Conservation (phyloP, 2,113 vertebrate genomes). For the Caranx ignobilis region DNA sequence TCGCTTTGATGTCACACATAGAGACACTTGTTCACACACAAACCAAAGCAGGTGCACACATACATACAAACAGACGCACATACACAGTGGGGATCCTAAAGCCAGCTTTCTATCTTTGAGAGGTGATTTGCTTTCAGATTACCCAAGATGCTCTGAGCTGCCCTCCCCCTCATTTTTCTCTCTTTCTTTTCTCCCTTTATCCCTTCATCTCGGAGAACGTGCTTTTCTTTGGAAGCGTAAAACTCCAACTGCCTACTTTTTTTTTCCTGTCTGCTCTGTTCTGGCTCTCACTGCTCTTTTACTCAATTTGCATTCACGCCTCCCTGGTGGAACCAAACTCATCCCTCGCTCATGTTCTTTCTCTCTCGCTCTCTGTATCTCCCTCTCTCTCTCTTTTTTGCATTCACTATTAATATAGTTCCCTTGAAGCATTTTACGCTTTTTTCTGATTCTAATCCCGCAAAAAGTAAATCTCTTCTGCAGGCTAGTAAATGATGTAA, state of each 20-base stretch:
- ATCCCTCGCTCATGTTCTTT: constrained; percentile 22
- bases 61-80: background rate
- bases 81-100: constrained; percentile 47
- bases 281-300: constrained; percentile 47
- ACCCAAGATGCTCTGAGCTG: constrained; percentile 58
- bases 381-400: constrained; percentile 17
- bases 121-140: constrained; percentile 68
- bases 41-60: constrained; percentile 1
- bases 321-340: constrained; percentile 56
- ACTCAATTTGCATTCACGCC: constrained; percentile 67
- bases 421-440: constrained; percentile 62
- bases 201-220: constrained; percentile 57
- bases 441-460: constrained; percentile 36
- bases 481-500: constrained; percentile 67
- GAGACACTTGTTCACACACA: constrained; percentile 17
- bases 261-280: constrained; percentile 18
- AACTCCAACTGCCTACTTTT: constrained; percentile 36
- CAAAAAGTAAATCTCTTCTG: constrained; percentile 61
- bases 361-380: background rate
- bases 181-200: constrained; percentile 56
- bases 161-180: constrained; percentile 50
- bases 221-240: constrained; percentile 58
- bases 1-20: constrained; percentile 20
- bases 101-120: constrained; percentile 58
- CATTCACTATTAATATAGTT: constrained; percentile 71